Evolutionary conservation across 2,888 invertebrate genomes (phyloP).

Genomic region (Thymelicus sylvestris): DNA sequence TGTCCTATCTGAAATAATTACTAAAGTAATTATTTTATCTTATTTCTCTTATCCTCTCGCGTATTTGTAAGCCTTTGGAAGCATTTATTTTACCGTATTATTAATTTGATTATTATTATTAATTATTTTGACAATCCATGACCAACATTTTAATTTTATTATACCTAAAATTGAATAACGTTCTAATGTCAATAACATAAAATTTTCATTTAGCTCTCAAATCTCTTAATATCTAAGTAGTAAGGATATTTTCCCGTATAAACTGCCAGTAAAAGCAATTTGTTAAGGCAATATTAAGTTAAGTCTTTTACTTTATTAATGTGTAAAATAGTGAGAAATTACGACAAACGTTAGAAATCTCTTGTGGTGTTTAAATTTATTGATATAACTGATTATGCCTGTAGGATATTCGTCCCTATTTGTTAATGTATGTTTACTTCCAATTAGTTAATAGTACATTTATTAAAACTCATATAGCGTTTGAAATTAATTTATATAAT

Average conservation of each 20-base stretch:
- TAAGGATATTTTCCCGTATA: conserved; percentile 2
- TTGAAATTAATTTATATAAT: too few relatives aligned
- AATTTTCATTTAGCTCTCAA: not conserved
- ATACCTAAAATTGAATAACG: not conserved
- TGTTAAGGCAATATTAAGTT: conserved; percentile 24
- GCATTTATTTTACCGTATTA: conserved; percentile 4
- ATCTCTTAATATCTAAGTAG: not conserved
- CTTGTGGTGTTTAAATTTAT: not conserved
- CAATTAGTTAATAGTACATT: too few relatives aligned
- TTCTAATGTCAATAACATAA: not conserved
- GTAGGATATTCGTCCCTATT: too few relatives aligned
- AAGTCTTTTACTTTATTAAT: conserved; percentile 12
- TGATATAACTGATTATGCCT: too few relatives aligned
- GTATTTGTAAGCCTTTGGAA: not conserved
- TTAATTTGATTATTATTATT: not conserved
- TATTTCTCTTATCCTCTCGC: not conserved
- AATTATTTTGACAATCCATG: conserved; percentile 11
- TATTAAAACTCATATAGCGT: not conserved
- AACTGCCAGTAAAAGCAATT: conserved; percentile 31
- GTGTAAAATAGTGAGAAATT: not conserved
- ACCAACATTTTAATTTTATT: not conserved
- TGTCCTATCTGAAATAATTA: not conserved
- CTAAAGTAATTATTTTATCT: not conserved
- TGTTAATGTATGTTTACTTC: too few relatives aligned
- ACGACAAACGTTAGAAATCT: conserved; percentile 4